Percentiles rank a stretch among this genome's conserved stretches.
Evolutionary conservation across 2,797 vertebrate species (phyloP).

Genomic region (Rhincodon typus): DNA sequence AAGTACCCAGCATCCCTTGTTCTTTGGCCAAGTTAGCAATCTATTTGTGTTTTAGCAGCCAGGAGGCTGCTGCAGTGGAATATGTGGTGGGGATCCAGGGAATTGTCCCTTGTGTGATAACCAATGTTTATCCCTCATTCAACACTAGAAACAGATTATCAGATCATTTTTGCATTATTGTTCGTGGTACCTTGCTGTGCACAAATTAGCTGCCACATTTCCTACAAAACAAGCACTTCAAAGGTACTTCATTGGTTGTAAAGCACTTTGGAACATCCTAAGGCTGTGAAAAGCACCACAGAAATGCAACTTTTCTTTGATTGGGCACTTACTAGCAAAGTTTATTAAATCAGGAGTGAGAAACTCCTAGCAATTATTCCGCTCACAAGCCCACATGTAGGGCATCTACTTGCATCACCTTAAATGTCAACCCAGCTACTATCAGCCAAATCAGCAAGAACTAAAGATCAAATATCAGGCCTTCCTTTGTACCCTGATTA

Average conservation of each 20-base stretch:
- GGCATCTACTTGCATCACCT: background rate
- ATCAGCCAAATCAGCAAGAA: background rate
- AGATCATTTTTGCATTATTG: background rate
- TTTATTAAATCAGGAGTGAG: background rate
- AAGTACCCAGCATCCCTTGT: too few relatives aligned
- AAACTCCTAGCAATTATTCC: background rate
- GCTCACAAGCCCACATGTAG: background rate
- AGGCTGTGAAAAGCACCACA: background rate
- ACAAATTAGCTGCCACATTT: background rate
- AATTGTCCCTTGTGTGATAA: background rate
- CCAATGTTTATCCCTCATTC: background rate
- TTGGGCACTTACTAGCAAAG: background rate
- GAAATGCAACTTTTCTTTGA: background rate
- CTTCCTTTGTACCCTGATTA: background rate
- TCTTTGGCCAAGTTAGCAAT: too few relatives aligned
- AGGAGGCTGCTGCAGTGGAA: too few relatives aligned
- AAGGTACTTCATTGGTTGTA: background rate
- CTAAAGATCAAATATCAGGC: background rate
- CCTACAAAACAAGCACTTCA: background rate
- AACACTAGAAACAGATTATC: background rate
- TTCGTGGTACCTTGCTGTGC: background rate
- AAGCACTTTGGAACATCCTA: background rate
- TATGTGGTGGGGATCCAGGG: too few relatives aligned
- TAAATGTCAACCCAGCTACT: background rate
- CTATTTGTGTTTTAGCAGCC: too few relatives aligned